Evolutionary conservation across 2,888 invertebrate species (phyloP), one percentile per base, ranked within the genome.

Genomic region (Aspidiotus destructor): DNA sequence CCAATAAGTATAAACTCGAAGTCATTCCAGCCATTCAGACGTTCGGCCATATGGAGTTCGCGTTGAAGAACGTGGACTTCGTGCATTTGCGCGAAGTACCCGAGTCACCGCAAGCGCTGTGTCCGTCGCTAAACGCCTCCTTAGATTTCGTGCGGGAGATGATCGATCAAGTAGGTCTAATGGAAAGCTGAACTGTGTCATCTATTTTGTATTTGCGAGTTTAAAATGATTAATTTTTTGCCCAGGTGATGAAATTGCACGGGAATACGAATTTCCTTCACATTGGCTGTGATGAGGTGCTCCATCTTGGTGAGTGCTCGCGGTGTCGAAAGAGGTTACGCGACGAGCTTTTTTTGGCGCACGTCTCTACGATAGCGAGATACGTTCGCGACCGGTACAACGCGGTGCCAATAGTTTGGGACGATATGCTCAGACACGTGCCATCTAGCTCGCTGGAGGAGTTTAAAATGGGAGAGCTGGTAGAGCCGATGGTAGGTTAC

Each of bases 1-100:
- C 84, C 9, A 78, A 81, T 70, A 78, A 77, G 67, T 80, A 84
- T 70, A 80, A 82, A 8, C 77, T 90, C 63, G 83, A 84, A 72
- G 82, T 88, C 0, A 87, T 89, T 74, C 89, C 89, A 0, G 77
- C 89, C 65, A 81, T 88, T 16, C 88, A 88, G 76, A 87, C 88
- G 0, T 88, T 88, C 76, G 89, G 88, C 0, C 88, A 88, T 76
- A 78, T 88, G 74, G 89, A 88, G 75, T 88, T 85, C 75, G 84
- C 84, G 0, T 77, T 88, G 53, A 89, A 89, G 76, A 79, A 84
- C 64, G 75, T 79, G n/a, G 81, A 82, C 62, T 88, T 84, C 74
- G 75, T 79, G 40, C 80, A 83, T 73, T 76, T 88, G 67, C 78
- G 88, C 40, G 88, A 88, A 77, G 82, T 85, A 11, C 79, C 82